Conservation (phyloP, 2,113 vertebrate species). For the Conger conger region DNA sequence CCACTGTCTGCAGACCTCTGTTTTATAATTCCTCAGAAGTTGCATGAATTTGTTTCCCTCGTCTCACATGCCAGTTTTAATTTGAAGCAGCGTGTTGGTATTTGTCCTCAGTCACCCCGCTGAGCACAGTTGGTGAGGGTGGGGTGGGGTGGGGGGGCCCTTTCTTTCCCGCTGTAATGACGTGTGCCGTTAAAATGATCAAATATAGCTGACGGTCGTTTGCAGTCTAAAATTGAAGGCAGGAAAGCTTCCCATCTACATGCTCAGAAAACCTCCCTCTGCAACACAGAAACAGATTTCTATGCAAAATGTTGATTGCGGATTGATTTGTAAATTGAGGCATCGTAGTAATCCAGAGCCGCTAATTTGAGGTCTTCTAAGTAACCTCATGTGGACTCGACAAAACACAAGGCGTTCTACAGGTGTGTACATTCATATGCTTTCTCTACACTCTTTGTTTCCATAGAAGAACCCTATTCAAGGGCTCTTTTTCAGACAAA, state of each 20-base stretch:
- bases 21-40: slow-evolving; percentile 23
- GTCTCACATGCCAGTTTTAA: slow-evolving; percentile 34
- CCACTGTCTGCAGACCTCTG: slow-evolving; percentile 11
- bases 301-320: background rate
- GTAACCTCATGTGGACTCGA: background rate
- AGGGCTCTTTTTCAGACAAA: too few relatives aligned
- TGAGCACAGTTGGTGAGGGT: background rate
- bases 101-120: slow-evolving; percentile 26
- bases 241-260: background rate
- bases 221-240: background rate
- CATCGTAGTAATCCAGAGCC: background rate
- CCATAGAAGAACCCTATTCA: too few relatives aligned
- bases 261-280: background rate
- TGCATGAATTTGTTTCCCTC: background rate
- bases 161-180: background rate
- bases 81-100: slow-evolving; percentile 26
- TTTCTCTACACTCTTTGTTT: too few relatives aligned
- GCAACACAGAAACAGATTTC: background rate
- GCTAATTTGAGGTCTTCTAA: background rate
- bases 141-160: slow-evolving; percentile 18
- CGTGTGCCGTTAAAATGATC: background rate
- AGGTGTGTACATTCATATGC: too few relatives aligned
- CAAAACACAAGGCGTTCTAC: too few relatives aligned
- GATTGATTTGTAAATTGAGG: background rate
- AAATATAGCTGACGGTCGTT: slow-evolving; percentile 19